A percentile compares a stretch with the other conserved stretches of the same genome.
These are phyloP conservation scores for Exaiptasia diaphana DNA, from an alignment of 64 coral and sea anemone genomes.

Conservation along the genomic window DNA sequence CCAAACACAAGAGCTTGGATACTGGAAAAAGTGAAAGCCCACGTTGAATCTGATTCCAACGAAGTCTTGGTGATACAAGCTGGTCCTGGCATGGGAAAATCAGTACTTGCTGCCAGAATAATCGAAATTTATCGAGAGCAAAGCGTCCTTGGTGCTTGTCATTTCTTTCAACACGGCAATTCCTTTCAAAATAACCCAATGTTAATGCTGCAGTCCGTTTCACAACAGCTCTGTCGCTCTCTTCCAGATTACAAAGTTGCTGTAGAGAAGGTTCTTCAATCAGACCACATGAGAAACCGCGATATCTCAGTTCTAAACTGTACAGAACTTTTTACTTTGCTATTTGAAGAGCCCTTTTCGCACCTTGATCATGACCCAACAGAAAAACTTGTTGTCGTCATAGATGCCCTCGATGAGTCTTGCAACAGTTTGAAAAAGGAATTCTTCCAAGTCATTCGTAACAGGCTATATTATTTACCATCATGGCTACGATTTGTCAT, in stretches of 20 bases:
- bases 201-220: constrained; percentile 54
- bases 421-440: neutral
- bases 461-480: neutral
- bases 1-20: neutral
- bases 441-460: neutral
- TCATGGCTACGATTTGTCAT: too few species aligned
- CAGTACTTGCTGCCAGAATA: constrained; percentile 38
- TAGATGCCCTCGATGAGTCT: neutral
- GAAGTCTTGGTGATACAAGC: constrained; percentile 24
- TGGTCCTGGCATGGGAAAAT: constrained; percentile 57
- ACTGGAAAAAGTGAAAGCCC: neutral
- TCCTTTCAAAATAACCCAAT: constrained; percentile 29
- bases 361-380: neutral
- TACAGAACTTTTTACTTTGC: neutral
- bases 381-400: neutral
- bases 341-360: neutral
- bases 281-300: constrained; percentile 5
- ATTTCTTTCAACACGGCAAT: constrained; percentile 57
- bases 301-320: neutral
- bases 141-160: constrained; percentile 17
- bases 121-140: constrained; percentile 14
- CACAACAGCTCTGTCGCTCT: constrained; percentile 4
- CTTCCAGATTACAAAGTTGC: constrained; percentile 22
- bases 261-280: constrained; percentile 11
- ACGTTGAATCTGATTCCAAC: neutral